These are phyloP conservation scores for Triplophysa dalaica DNA, from an alignment of 2,113 vertebrate genomes.

Conservation along the genomic window DNA sequence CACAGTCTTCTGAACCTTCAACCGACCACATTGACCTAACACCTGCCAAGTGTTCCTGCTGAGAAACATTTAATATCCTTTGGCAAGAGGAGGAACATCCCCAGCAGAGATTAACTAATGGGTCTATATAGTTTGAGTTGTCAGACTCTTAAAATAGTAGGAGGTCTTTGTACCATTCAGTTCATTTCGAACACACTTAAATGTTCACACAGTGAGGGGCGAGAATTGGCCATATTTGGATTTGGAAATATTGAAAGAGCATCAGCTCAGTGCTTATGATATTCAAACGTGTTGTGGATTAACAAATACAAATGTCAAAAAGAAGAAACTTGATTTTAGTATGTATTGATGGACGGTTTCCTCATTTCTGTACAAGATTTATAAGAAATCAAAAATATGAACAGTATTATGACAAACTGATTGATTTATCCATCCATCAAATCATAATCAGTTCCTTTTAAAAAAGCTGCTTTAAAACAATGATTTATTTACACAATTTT, in stretches of 20 bases:
- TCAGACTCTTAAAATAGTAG: not conserved
- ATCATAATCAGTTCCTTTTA: not conserved
- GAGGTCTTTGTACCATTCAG: not conserved
- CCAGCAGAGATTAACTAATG: constrained; percentile 6
- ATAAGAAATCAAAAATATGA: not conserved
- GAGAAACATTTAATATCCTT: constrained; percentile 59
- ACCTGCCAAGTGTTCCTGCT: constrained; percentile 61
- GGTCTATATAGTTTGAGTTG: not conserved
- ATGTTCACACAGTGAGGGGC: not conserved
- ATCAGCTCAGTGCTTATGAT: not conserved
- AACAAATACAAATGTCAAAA: not conserved
- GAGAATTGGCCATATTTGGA: not conserved
- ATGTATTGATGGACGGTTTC: too few species aligned
- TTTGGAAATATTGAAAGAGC: not conserved
- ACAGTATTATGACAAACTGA: not conserved
- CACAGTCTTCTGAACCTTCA: constrained; percentile 14
- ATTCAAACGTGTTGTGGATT: not conserved
- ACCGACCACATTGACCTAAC: constrained; percentile 45
- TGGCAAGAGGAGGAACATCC: not conserved
- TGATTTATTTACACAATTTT: not conserved
- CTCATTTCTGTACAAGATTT: too few species aligned
- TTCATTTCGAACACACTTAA: not conserved
- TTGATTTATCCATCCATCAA: too few species aligned
- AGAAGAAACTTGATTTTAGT: constrained; percentile 8
- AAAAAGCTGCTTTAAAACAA: not conserved